phyloP scores from a whole-genome alignment of 1,140 invertebrate species.

The Trichonephila inaurata region DNA sequence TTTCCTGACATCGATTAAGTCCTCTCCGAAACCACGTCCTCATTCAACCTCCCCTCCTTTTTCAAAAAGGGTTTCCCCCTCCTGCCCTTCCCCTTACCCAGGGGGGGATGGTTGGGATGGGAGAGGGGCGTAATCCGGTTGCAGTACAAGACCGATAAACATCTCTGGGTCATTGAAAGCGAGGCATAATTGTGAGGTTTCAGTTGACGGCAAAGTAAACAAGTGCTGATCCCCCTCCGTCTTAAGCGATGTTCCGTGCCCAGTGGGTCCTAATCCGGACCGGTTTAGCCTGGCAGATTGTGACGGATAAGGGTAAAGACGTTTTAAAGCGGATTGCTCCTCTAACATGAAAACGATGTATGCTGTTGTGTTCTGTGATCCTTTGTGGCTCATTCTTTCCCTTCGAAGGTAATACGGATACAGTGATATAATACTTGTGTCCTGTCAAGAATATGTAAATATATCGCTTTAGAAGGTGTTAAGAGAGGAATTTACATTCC shows the following conservation, averaged over 20 bases:
- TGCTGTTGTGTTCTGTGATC: background rate
- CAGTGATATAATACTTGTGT: background rate
- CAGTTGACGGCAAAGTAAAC: constrained; percentile 68
- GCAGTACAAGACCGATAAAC: constrained; percentile 74
- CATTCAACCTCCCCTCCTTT: background rate
- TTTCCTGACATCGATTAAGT: constrained; percentile 72
- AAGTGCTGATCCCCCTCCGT: constrained; percentile 10
- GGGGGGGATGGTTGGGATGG: background rate
- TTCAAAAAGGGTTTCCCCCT: background rate
- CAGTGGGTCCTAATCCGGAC: background rate
- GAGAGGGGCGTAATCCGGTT: constrained; percentile 64
- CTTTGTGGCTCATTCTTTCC: background rate
- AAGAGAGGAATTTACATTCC: background rate
- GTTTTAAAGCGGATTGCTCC: constrained; percentile 64
- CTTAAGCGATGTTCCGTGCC: background rate
- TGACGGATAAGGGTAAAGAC: constrained; percentile 65
- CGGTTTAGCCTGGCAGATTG: constrained; percentile 43
- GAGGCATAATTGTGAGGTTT: constrained; percentile 67
- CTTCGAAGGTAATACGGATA: background rate
- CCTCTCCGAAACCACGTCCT: background rate
- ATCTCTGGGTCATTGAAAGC: constrained; percentile 51
- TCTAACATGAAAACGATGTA: background rate
- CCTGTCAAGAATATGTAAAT: constrained; percentile 35
- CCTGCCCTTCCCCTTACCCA: background rate
- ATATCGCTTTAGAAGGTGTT: constrained; percentile 9